phyloP scores from a whole-genome alignment of 2,113 vertebrate genomes.

The Entelurus aequoreus region DNA sequence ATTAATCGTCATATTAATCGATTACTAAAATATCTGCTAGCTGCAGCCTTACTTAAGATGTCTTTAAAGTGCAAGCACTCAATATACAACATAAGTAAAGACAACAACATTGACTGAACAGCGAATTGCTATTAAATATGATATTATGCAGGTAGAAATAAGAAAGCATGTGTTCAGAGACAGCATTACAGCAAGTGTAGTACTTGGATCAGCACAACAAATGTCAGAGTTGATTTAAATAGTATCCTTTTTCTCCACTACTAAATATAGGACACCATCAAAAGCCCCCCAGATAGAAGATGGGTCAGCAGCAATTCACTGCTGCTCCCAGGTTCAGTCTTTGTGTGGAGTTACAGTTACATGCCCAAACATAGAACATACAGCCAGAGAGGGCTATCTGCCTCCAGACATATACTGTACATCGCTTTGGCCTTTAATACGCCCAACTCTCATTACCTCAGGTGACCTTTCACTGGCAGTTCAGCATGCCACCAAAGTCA shows the following conservation, averaged over 20 bases:
- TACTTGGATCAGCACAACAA: constrained; percentile 47
- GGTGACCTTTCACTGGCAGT: constrained; percentile 66
- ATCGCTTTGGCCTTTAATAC: constrained; percentile 74
- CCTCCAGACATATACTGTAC: constrained; percentile 15
- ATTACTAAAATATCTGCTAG: no score
- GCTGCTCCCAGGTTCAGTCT: constrained; percentile 13
- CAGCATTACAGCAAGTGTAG: neutral
- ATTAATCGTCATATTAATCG: no score
- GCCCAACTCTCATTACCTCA: constrained; percentile 75
- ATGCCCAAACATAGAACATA: constrained; percentile 42
- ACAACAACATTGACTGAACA: neutral
- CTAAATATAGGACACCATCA: constrained; percentile 67
- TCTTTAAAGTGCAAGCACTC: no score
- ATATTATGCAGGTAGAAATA: neutral
- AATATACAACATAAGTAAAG: neutral
- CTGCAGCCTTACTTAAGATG: no score
- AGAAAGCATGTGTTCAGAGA: constrained; percentile 2
- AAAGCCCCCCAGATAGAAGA: constrained; percentile 1
- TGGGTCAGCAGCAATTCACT: constrained; percentile 9
- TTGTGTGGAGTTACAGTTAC: constrained; percentile 40
- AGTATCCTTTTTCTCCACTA: constrained; percentile 26
- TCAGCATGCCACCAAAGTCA: constrained; percentile 43
- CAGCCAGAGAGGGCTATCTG: neutral
- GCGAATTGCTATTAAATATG: neutral
- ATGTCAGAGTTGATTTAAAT: constrained; percentile 60